Evolutionary conservation across 2,113 vertebrate species (phyloP).

Genomic region (human (Homo sapiens)): DNA sequence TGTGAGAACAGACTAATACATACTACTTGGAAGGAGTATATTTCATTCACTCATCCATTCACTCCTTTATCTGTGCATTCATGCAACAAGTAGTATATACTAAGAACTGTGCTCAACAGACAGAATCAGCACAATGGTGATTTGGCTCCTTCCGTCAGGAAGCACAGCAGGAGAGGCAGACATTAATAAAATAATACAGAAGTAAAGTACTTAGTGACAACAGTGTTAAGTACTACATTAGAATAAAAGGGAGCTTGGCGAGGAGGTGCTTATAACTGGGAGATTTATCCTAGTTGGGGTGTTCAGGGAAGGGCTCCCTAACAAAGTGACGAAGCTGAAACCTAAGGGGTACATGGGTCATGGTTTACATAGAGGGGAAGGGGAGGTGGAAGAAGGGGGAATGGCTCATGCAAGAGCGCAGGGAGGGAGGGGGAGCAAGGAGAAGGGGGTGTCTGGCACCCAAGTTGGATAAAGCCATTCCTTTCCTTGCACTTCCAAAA

Average conservation of each 20-base stretch:
- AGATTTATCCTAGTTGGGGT: background rate
- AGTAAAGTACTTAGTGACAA: background rate
- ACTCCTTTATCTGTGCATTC: background rate
- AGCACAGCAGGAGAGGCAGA: background rate
- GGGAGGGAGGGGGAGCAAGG: background rate
- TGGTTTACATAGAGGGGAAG: background rate
- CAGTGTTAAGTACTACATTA: background rate
- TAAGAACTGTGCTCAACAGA: background rate
- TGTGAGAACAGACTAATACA: too few species aligned
- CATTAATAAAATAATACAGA: background rate
- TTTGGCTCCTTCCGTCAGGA: background rate
- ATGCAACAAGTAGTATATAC: background rate
- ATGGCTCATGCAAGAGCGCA: background rate
- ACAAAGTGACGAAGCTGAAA: background rate
- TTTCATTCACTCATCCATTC: background rate
- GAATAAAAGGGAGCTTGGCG: background rate
- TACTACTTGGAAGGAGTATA: background rate
- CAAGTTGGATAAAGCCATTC: background rate
- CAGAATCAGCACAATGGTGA: background rate
- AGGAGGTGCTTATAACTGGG: background rate
- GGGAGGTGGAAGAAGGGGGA: background rate
- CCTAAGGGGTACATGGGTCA: too few species aligned
- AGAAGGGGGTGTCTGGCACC: background rate
- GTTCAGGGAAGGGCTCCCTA: background rate
- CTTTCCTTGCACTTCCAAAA: background rate